Evolutionary conservation across 2,113 vertebrate species (phyloP).

Genomic region (Forbesichthys agassizii): DNA sequence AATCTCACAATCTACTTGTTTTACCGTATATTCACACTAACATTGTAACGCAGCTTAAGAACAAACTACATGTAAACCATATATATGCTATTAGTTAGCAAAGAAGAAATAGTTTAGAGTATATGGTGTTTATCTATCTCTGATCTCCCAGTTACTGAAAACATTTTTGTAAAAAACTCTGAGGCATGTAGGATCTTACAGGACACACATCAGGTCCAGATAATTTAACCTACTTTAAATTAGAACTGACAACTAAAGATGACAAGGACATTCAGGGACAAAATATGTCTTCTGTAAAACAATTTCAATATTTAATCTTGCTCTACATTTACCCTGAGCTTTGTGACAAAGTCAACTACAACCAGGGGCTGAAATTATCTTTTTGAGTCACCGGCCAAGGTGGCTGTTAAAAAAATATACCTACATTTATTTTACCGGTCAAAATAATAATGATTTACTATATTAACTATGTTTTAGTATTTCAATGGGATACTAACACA

Average conservation of each 20-base stretch:
- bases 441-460: too few relatives aligned
- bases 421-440: too few relatives aligned
- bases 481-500: too few relatives aligned
- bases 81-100: background rate
- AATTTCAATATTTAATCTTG: background rate
- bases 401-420: too few relatives aligned
- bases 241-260: background rate
- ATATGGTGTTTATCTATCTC: background rate
- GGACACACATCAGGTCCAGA: background rate
- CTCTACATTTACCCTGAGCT: conserved; percentile 5
- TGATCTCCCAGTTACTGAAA: too few relatives aligned
- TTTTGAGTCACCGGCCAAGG: too few relatives aligned
- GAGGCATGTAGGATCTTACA: background rate
- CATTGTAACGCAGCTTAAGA: too few relatives aligned
- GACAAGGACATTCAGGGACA: background rate
- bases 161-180: background rate
- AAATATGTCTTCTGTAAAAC: background rate
- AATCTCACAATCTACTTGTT: too few relatives aligned
- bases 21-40: too few relatives aligned
- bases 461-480: too few relatives aligned
- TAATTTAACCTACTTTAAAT: background rate
- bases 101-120: background rate
- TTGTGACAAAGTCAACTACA: background rate
- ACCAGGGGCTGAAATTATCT: too few relatives aligned
- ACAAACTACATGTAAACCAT: too few relatives aligned